These are phyloP conservation scores for Mimachlamys varia DNA, from an alignment of 2,888 invertebrate genomes.

Conservation along the genomic window DNA sequence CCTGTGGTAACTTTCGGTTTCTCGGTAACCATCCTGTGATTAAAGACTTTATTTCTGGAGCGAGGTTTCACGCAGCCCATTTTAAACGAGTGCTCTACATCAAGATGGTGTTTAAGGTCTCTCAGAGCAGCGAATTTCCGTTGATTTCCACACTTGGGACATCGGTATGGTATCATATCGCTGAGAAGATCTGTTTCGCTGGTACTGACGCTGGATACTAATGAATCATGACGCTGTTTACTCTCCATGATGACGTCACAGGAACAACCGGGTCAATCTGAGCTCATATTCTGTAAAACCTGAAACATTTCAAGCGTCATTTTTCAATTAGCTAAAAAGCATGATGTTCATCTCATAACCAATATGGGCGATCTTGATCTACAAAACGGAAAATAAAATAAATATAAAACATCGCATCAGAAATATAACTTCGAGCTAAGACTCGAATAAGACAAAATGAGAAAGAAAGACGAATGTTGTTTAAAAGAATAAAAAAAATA, in stretches of 20 bases:
- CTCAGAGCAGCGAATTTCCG: slow-evolving; percentile 68
- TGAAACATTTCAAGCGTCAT: not conserved
- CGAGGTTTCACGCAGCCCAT: slow-evolving; percentile 62
- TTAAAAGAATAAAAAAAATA: too few species aligned
- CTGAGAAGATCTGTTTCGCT: slow-evolving; percentile 52
- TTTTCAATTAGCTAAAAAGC: too few species aligned
- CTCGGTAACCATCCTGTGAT: slow-evolving; percentile 43
- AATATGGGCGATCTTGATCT: too few species aligned
- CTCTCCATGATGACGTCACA: not conserved
- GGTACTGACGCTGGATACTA: slow-evolving; percentile 1
- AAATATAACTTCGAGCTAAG: too few species aligned
- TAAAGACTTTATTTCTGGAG: slow-evolving; percentile 55
- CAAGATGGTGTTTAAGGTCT: slow-evolving; percentile 71
- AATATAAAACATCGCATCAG: too few species aligned
- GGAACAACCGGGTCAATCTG: too few species aligned
- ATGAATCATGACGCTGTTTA: not conserved
- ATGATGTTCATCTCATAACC: too few species aligned
- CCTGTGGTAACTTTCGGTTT: not conserved
- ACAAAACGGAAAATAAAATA: too few species aligned
- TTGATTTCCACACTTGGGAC: slow-evolving; percentile 70
- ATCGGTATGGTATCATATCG: slow-evolving; percentile 71
- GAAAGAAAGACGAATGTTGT: too few species aligned
- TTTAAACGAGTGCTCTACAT: slow-evolving; percentile 68
- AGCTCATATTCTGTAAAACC: not conserved
- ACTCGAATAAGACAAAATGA: too few species aligned